Conservation (phyloP, 2,113 vertebrate species). For the Larimichthys crocea region DNA sequence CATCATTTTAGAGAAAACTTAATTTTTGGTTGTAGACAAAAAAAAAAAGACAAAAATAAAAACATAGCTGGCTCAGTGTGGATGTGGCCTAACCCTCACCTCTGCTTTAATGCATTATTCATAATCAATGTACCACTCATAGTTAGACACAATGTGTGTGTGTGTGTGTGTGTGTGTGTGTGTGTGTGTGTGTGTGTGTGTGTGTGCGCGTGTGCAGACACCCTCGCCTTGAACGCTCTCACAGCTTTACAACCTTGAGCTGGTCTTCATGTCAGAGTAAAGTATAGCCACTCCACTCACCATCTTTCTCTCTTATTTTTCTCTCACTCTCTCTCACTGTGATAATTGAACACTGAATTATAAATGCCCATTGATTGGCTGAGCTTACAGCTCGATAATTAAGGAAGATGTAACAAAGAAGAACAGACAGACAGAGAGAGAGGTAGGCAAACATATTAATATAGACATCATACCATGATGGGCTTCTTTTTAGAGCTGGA, state of each 20-base stretch:
- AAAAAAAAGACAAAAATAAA: too few relatives aligned
- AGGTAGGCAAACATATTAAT: conserved; percentile 23
- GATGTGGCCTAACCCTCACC: neutral
- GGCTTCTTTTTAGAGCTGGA: neutral
- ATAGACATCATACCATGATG: neutral
- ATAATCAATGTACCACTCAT: neutral
- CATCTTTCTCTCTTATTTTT: neutral
- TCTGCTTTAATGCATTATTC: neutral
- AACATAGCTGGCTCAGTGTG: neutral
- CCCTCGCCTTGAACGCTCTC: neutral
- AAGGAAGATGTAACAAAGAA: neutral
- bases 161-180: neutral
- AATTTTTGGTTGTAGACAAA: neutral
- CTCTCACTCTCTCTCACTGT: neutral
- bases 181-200: too few relatives aligned
- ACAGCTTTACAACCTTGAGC: conserved; percentile 5
- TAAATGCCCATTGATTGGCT: conserved; percentile 19
- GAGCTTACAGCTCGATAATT: conserved; percentile 21
- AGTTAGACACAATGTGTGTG: neutral
- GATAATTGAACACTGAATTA: conserved; percentile 30
- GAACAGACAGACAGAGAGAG: neutral
- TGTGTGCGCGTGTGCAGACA: neutral
- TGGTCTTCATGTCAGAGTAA: neutral
- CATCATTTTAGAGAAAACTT: neutral
- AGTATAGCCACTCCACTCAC: neutral